phyloP scores from a whole-genome alignment of 2,113 vertebrate genomes.

The Aspidoscelis tigris region DNA sequence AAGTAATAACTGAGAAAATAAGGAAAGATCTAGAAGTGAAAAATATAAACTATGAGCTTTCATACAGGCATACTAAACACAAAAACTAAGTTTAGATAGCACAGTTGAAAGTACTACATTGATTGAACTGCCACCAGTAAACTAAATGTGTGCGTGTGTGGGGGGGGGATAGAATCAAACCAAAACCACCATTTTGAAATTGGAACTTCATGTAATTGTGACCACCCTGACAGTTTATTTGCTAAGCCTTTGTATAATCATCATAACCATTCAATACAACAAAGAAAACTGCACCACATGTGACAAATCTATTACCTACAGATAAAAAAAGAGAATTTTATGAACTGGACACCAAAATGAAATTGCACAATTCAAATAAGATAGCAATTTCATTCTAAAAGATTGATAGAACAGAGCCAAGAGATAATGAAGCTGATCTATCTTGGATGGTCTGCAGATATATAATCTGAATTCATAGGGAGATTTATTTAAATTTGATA shows the following conservation, averaged over 20 bases:
- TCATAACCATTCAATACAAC: background rate
- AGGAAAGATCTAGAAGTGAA: background rate
- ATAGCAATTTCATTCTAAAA: constrained; percentile 4
- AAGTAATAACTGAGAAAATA: too few species aligned
- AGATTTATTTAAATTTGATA: background rate
- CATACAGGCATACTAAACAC: background rate
- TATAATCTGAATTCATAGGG: background rate
- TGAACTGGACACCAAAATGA: background rate
- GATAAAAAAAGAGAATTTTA: background rate
- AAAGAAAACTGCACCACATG: background rate
- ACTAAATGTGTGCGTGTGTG: background rate
- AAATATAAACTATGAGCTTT: background rate
- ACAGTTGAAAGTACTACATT: background rate
- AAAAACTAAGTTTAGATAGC: background rate
- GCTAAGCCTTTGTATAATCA: constrained; percentile 4
- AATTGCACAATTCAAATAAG: background rate
- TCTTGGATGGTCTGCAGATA: background rate
- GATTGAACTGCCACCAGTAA: background rate
- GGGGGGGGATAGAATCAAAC: too few species aligned
- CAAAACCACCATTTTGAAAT: background rate
- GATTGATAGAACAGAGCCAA: background rate
- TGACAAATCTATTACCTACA: constrained; percentile 8
- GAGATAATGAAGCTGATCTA: constrained; percentile 1
- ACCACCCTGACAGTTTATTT: constrained; percentile 2
- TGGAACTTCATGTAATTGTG: background rate